Conservation (phyloP, 2,888 invertebrate genomes). For the Himalopsyche tibetana region DNA sequence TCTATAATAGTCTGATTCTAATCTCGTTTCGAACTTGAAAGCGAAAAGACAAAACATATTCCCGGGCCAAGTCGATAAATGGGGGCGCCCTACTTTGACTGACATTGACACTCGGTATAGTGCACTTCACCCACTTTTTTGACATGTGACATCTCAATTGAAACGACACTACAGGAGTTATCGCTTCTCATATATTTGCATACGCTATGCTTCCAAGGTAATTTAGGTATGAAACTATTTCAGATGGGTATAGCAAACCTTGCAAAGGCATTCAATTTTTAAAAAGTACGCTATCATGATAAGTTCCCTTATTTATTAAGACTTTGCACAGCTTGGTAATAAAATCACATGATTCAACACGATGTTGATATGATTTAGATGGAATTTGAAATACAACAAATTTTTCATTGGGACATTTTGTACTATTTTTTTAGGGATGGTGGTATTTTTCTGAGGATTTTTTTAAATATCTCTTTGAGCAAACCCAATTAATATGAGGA, state of each 20-base stretch:
- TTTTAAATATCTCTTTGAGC: too few species aligned
- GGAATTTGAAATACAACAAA: too few species aligned
- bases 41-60: slow-evolving; percentile 3
- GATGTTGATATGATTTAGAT: too few species aligned
- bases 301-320: too few species aligned
- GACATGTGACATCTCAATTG: not conserved
- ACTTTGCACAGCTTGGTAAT: too few species aligned
- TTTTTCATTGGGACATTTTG: too few species aligned
- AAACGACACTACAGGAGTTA: slow-evolving; percentile 1
- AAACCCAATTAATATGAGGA: too few species aligned
- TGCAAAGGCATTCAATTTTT: too few species aligned
- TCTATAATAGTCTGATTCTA: not conserved
- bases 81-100: slow-evolving; percentile 12
- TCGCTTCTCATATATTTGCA: not conserved
- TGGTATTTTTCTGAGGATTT: too few species aligned
- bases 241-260: not conserved
- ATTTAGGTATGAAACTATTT: not conserved
- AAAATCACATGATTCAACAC: too few species aligned
- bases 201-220: slow-evolving; percentile 1
- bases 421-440: too few species aligned
- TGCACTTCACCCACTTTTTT: slow-evolving; percentile 35
- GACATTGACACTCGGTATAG: slow-evolving; percentile 13
- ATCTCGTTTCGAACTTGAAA: slow-evolving; percentile 23
- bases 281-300: too few species aligned
- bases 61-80: slow-evolving; percentile 23